Conservation (phyloP, 2,888 invertebrate genomes). For the Chesias legatella region DNA sequence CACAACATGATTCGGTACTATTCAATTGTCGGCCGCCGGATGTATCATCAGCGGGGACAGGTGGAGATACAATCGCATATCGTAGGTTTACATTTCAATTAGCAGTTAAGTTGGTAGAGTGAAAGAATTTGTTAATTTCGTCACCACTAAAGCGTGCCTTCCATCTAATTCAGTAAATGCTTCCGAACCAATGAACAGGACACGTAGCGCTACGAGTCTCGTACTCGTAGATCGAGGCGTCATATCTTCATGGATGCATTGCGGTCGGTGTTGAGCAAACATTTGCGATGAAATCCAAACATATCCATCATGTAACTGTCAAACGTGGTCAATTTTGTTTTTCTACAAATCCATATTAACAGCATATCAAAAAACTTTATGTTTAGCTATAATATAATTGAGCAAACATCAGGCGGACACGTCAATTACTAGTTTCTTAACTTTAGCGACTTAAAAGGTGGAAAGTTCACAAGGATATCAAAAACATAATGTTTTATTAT, state of each 20-base stretch:
- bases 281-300: constrained; percentile 48
- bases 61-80: constrained; percentile 13
- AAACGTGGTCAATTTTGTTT: constrained; percentile 22
- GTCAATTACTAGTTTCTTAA: no score
- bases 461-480: no score
- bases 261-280: constrained; percentile 52
- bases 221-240: constrained; percentile 37
- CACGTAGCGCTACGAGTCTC: constrained; percentile 49
- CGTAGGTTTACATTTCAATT: constrained; percentile 35
- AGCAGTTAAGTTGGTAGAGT: constrained; percentile 45
- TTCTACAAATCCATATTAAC: no score
- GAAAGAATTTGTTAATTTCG: constrained; percentile 53
- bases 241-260: constrained; percentile 45
- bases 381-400: no score
- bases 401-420: no score
- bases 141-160: constrained; percentile 67
- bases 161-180: constrained; percentile 71
- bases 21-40: constrained; percentile 24
- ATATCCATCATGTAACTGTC: constrained; percentile 4
- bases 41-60: constrained; percentile 17
- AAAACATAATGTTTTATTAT: no score
- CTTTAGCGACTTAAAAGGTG: no score
- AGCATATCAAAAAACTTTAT: no score
- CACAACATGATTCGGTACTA: constrained; percentile 22
- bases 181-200: constrained; percentile 63